These are phyloP conservation scores for Dastarcus helophoroides DNA, from an alignment of 2,888 invertebrate genomes.

Conservation along the genomic window DNA sequence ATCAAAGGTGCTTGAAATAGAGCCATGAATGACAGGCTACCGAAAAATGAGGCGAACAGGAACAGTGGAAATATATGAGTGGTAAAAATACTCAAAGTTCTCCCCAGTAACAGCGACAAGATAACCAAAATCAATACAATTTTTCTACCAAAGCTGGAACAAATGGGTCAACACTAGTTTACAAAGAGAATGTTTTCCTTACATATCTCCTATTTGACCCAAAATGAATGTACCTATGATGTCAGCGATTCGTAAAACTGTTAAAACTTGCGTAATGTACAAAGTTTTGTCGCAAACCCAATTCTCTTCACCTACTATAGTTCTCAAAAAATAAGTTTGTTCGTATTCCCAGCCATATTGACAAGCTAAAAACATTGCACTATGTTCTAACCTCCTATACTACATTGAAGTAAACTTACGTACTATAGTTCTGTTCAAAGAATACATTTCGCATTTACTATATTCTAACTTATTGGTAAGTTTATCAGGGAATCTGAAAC, in stretches of 20 bases:
- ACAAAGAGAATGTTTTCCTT: too few species aligned
- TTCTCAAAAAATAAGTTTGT: conserved; percentile 40
- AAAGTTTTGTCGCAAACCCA: conserved; percentile 47
- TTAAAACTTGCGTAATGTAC: conserved; percentile 43
- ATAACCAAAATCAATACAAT: conserved; percentile 40
- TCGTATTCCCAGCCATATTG: conserved; percentile 46
- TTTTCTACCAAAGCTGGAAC: conserved; percentile 39
- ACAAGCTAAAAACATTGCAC: conserved; percentile 40
- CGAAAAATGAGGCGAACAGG: conserved; percentile 34
- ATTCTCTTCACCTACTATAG: conserved; percentile 41
- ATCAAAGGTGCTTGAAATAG: conserved; percentile 41
- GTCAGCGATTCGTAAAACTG: conserved; percentile 41
- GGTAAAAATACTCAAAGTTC: conserved; percentile 33
- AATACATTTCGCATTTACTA: too few species aligned
- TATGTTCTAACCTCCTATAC: too few species aligned
- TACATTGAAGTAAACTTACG: too few species aligned
- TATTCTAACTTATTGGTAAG: too few species aligned
- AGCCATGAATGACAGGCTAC: conserved; percentile 36
- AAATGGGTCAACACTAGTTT: conserved; percentile 7
- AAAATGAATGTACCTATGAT: conserved; percentile 44
- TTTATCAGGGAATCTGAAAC: too few species aligned
- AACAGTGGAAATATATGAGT: conserved; percentile 36
- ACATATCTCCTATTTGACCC: conserved; percentile 47
- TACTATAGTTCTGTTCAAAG: too few species aligned
- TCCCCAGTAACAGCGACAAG: conserved; percentile 34